Conservation (phyloP, 2,888 invertebrate genomes). For the Agrotis ipsilon region DNA sequence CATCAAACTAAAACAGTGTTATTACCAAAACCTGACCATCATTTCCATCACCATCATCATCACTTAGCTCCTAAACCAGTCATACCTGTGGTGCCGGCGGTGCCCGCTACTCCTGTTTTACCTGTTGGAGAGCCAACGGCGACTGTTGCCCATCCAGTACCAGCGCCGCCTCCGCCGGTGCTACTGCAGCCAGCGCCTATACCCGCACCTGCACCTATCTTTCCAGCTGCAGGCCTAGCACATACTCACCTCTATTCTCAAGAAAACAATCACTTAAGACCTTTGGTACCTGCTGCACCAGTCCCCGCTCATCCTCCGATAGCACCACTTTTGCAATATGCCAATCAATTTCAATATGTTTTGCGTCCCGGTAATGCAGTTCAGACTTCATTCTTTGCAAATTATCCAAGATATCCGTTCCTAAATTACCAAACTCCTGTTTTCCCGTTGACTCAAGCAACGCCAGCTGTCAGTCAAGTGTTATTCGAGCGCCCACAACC, state of each 20-base stretch:
- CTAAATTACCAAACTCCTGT: slow-evolving; percentile 79
- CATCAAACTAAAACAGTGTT: slow-evolving; percentile 78
- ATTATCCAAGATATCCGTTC: slow-evolving; percentile 86
- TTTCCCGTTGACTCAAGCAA: slow-evolving; percentile 70
- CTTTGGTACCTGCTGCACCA: slow-evolving; percentile 73
- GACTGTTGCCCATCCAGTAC: slow-evolving; percentile 75
- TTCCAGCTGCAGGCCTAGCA: slow-evolving; percentile 65
- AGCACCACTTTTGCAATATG: slow-evolving; percentile 69
- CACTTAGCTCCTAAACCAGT: slow-evolving; percentile 82
- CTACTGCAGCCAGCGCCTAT: slow-evolving; percentile 67
- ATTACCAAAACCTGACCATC: slow-evolving; percentile 79
- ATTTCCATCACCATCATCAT: slow-evolving; percentile 87
- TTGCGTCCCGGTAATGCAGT: slow-evolving; percentile 86
- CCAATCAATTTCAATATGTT: slow-evolving; percentile 80
- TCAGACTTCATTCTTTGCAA: slow-evolving; percentile 86
- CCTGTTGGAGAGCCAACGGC: slow-evolving; percentile 75
- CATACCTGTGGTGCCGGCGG: slow-evolving; percentile 77
- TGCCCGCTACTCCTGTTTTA: slow-evolving; percentile 72
- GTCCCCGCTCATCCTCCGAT: slow-evolving; percentile 73
- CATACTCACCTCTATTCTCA: slow-evolving; percentile 70
- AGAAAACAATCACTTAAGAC: slow-evolving; percentile 75
- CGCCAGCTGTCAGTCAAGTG: slow-evolving; percentile 65
- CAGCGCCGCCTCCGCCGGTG: slow-evolving; percentile 74
- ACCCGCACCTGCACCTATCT: slow-evolving; percentile 67
- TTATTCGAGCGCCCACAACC: slow-evolving; percentile 77